phyloP scores from a whole-genome alignment of 1,140 invertebrate genomes.

The Whitmania pigra region DNA sequence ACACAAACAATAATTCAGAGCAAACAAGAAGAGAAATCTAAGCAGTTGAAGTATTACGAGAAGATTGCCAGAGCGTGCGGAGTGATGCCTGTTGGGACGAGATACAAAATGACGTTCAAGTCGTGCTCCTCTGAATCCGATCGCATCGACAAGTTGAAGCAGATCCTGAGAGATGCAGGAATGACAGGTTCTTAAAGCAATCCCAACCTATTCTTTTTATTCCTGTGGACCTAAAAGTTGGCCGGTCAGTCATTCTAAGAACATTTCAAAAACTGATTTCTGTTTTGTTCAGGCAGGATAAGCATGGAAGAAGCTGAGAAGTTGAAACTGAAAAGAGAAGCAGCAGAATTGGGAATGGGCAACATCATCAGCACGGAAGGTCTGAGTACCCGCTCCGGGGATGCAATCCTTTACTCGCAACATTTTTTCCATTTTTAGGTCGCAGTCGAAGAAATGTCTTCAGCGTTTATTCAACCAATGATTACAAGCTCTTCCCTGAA shows the following conservation, averaged over 20 bases:
- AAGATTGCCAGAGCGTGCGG: constrained; percentile 16
- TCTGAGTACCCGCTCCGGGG: not conserved
- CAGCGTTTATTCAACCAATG: too few species aligned
- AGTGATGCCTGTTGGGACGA: constrained; percentile 1
- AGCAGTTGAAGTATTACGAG: constrained; percentile 12
- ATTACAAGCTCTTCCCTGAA: too few species aligned
- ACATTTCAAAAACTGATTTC: not conserved
- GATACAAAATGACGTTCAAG: constrained; percentile 14
- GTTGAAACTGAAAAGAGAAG: constrained; percentile 9
- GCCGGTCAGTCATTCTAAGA: not conserved
- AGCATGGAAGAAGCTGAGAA: constrained; percentile 11
- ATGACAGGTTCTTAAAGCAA: constrained; percentile 12
- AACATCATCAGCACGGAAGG: constrained; percentile 1
- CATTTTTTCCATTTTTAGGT: too few species aligned
- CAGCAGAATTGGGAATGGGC: not conserved
- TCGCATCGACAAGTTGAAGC: constrained; percentile 7
- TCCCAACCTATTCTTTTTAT: not conserved
- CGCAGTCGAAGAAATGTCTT: too few species aligned
- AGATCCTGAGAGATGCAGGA: constrained; percentile 15
- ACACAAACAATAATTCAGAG: not conserved
- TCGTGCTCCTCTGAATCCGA: not conserved
- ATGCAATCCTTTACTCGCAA: too few species aligned
- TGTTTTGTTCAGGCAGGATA: constrained; percentile 1
- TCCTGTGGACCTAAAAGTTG: too few species aligned
- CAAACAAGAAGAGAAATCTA: constrained; percentile 15